Evolutionary conservation across 2,797 vertebrate species (phyloP).

Genomic region (Fistularia commersonii): DNA sequence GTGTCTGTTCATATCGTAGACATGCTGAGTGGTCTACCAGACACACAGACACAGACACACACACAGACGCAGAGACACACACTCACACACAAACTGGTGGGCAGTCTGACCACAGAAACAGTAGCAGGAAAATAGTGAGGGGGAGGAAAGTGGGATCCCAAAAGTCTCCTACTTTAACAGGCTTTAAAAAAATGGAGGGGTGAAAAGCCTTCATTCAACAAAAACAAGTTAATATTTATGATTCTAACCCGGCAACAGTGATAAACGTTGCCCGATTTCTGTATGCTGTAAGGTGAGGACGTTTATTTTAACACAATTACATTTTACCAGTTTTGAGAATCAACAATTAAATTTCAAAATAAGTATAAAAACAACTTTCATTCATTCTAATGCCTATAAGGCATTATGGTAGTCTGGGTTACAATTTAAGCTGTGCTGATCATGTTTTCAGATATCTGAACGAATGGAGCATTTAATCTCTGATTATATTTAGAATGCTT

Average conservation of each 20-base stretch:
- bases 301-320: background rate
- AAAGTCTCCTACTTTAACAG: constrained; percentile 21
- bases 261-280: background rate
- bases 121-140: constrained; percentile 45
- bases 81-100: constrained; percentile 37
- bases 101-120: no score
- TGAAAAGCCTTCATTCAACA: constrained; percentile 1
- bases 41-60: constrained; percentile 28
- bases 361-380: no score
- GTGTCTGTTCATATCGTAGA: constrained; percentile 34
- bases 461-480: no score
- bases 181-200: constrained; percentile 8
- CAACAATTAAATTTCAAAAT: no score
- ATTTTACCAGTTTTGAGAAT: no score
- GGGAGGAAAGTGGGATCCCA: constrained; percentile 39
- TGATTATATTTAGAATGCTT: no score
- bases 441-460: no score
- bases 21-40: constrained; percentile 53
- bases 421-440: no score
- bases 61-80: constrained; percentile 1
- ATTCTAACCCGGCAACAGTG: constrained; percentile 12
- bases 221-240: constrained; percentile 20
- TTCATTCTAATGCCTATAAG: no score
- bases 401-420: no score
- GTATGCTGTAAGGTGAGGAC: background rate